Evolutionary conservation across 2,888 invertebrate genomes (phyloP), one percentile per base, ranked within the genome.

Genomic region (Euplexia lucipara): DNA sequence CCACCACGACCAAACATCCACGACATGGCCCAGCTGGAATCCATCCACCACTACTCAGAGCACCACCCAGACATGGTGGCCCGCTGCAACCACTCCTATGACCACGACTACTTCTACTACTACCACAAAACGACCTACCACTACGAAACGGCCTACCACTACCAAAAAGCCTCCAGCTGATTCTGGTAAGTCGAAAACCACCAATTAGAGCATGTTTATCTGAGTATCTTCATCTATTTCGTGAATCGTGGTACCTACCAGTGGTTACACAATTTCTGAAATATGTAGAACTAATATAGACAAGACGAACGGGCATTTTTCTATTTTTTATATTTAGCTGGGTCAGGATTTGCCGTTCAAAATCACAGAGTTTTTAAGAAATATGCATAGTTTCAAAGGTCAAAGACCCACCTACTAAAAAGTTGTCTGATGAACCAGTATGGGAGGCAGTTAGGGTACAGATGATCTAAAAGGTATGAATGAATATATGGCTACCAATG

Each of bases 11-110:
- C 83, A 93, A 86, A 76, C 92, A 69, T 74, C 94, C 1, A 95
- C 95, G 4, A 92, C 93, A 0, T 93, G 95, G 86, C 93, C 95
- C 0, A 92, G 91, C 83, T 95, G 95, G 93, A 88, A 84, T 63
- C 82, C 80, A 2, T 72, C 81, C 6, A 81, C 79, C 16, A 79
- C 81, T 0, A 63, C 70, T 7, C 71, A 60, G 7, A 81, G 58
- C 47, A 77, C 77, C 44, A 14, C 66, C 6, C 81, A 81, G n/a
- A 74, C 82, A 6, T 81, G 81, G 81, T 81, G 81, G 56, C 89
- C 92, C 0, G 80, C 90, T 5, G 82, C 90, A n/a, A 92, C 93
- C 32, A 90, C 89, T 2, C 81, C 83, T 32, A 84, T 85, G 63
- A 90, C 91, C 1, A 85, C 88, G 5, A 88, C 89, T 10, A 83